A percentile compares a stretch with the other conserved stretches of the same genome.
Conservation (phyloP, 2,888 invertebrate genomes). For the Amiota mariae region DNA sequence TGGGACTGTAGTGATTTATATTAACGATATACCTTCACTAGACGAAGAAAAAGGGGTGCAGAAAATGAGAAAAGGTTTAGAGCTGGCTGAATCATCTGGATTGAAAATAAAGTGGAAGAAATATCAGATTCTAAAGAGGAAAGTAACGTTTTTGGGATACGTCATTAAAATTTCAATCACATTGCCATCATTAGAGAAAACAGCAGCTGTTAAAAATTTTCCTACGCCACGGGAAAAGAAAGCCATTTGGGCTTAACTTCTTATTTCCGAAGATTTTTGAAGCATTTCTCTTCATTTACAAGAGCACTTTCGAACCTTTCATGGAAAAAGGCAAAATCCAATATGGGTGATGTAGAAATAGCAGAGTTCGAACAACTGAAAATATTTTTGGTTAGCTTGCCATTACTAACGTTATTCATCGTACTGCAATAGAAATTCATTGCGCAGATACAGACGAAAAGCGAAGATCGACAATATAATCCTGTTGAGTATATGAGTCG, state of each 20-base stretch:
- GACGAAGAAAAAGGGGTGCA: neutral
- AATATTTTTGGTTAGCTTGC: slow-evolving; percentile 35
- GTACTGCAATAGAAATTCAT: slow-evolving; percentile 27
- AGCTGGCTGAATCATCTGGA: slow-evolving; percentile 31
- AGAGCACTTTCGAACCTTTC: neutral
- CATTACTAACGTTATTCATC: slow-evolving; percentile 42
- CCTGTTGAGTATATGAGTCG: slow-evolving; percentile 42
- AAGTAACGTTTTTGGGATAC: slow-evolving; percentile 45
- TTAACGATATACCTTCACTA: neutral
- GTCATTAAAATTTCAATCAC: slow-evolving; percentile 39
- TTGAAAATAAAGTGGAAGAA: slow-evolving; percentile 41
- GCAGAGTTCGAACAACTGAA: slow-evolving; percentile 39
- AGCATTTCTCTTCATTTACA: slow-evolving; percentile 10
- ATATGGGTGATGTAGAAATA: slow-evolving; percentile 33
- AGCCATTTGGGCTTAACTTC: slow-evolving; percentile 41
- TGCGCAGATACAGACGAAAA: slow-evolving; percentile 46
- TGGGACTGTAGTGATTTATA: neutral
- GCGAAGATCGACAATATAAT: slow-evolving; percentile 35
- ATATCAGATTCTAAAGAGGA: slow-evolving; percentile 37
- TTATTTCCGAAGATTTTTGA: slow-evolving; percentile 40
- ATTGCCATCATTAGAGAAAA: slow-evolving; percentile 36
- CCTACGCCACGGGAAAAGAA: slow-evolving; percentile 41
- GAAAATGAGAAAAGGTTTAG: slow-evolving; percentile 30
- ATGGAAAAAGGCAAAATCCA: slow-evolving; percentile 25
- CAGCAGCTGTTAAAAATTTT: slow-evolving; percentile 37